Base-by-base conservation (phyloP, 1,140 invertebrate genomes). In the Drosophila persimilis region DNA sequence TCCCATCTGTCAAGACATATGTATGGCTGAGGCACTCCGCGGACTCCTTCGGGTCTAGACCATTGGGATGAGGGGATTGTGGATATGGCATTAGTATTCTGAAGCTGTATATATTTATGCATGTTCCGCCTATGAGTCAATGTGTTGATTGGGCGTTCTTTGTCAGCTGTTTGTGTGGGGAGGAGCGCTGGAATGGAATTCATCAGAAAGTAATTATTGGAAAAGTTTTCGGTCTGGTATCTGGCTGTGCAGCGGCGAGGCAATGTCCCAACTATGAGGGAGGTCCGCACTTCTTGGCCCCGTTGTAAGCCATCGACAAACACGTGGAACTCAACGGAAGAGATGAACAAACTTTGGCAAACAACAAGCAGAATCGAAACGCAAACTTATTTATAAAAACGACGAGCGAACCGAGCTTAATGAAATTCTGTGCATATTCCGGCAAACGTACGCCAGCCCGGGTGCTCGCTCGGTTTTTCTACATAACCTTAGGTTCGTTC, bases 351-450 rank as follows among this genome's bases (percentile, higher is more conserved):
- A 86, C 83, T 86, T 86, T 73, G 51, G 47, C 83, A 78, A 86
- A 86, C 81, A 86, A 80, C 72, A 74, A 81, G 64, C 73, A 62
- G 50, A 65, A 73, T 52, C 48, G 44, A 73, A 54, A 51, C 65
- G 56, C 81, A 71, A 86, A 86, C 83, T 88, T 86, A 81, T 86
- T 81, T 86, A 88, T 88, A 66, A 76, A 56, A 51, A 6, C 66
- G 61, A 67, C 51, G 80, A 73, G 44, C 41, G 63, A 56, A 65
- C 55, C 35, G 47, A 56, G 58, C 71, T 61, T 88, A 86, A 86
- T 86, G 83, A 86, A 86, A 86, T 86, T 86, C 83, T 81, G 78
- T 88, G 83, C 83, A 86, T 86, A 86, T 88, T 88, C 78, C 60
- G 47, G 71, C 56, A 54, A 62, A 85, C 73, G 51, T 67, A 73